Percentiles rank a stretch among this genome's conserved stretches.
These are phyloP conservation scores for Pyrrhosoma nymphula DNA, from an alignment of 2,888 invertebrate species.

Conservation along the genomic window DNA sequence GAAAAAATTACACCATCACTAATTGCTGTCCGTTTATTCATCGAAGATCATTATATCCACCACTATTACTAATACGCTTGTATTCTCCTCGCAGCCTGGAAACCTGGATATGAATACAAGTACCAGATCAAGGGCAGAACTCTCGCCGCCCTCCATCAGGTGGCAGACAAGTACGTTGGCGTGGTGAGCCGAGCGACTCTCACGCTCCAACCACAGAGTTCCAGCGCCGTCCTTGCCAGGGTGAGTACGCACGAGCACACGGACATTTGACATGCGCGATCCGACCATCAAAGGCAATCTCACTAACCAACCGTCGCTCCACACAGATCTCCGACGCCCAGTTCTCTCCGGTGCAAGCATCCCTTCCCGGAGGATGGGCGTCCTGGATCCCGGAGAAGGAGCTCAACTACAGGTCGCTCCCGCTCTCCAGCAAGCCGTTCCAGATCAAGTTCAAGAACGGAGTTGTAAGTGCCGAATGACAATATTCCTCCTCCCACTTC, in stretches of 20 bases:
- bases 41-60: background rate
- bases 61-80: constrained; percentile 72
- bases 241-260: constrained; percentile 67
- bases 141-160: constrained; percentile 81
- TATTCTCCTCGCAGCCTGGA: constrained; percentile 79
- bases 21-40: too few species aligned
- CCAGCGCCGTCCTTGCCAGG: constrained; percentile 75
- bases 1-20: too few species aligned
- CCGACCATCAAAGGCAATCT: too few species aligned
- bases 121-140: constrained; percentile 82
- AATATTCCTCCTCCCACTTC: too few species aligned
- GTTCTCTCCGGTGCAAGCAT: constrained; percentile 79
- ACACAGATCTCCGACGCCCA: constrained; percentile 78
- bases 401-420: constrained; percentile 80
- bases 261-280: background rate
- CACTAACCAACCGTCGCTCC: background rate
- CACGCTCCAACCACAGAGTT: constrained; percentile 79
- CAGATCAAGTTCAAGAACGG: constrained; percentile 83
- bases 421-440: constrained; percentile 82
- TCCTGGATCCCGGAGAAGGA: constrained; percentile 78
- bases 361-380: constrained; percentile 79
- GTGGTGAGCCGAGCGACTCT: constrained; percentile 81
- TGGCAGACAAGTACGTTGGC: constrained; percentile 80
- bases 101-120: constrained; percentile 81
- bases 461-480: constrained; percentile 75